Percentiles rank a stretch among this genome's conserved stretches.
Evolutionary conservation across 2,797 vertebrate species (phyloP).

Genomic region (Sebastes taczanowskii): DNA sequence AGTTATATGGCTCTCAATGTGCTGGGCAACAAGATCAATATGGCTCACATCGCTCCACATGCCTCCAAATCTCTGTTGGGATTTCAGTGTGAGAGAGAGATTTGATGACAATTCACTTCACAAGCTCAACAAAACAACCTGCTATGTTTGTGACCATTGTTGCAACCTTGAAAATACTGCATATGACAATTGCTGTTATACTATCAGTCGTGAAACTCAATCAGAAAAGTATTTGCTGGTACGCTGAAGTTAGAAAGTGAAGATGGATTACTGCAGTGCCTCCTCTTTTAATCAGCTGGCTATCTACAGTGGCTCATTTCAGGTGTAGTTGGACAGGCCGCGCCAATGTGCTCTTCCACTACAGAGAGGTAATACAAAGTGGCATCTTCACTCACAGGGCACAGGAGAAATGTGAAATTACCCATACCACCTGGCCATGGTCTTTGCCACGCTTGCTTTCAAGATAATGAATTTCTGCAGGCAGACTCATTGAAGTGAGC

Average conservation of each 20-base stretch:
- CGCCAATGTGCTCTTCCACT: conserved; percentile 35
- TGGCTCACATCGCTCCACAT: conserved; percentile 6
- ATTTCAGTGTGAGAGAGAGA: background rate
- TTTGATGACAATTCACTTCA: conserved; percentile 1
- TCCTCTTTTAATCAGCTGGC: conserved; percentile 53
- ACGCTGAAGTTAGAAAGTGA: conserved; percentile 23
- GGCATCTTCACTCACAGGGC: conserved; percentile 69
- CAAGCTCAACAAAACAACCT: background rate
- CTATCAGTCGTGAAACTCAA: background rate
- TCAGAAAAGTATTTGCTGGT: background rate
- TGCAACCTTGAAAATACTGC: background rate
- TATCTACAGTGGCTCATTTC: conserved; percentile 55
- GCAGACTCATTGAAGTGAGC: conserved; percentile 49
- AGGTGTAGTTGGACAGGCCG: conserved; percentile 47
- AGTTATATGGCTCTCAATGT: background rate
- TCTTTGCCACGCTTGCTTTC: conserved; percentile 75
- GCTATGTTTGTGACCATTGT: background rate
- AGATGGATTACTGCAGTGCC: conserved; percentile 25
- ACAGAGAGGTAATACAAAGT: conserved; percentile 64
- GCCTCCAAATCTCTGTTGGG: background rate
- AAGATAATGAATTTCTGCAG: conserved; percentile 78
- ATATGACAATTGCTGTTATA: background rate
- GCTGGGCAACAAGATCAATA: conserved; percentile 20
- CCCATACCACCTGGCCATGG: conserved; percentile 71
- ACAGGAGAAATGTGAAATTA: conserved; percentile 72